Conservation (phyloP, 2,113 vertebrate genomes). For the Psilopsiagon aurifrons region DNA sequence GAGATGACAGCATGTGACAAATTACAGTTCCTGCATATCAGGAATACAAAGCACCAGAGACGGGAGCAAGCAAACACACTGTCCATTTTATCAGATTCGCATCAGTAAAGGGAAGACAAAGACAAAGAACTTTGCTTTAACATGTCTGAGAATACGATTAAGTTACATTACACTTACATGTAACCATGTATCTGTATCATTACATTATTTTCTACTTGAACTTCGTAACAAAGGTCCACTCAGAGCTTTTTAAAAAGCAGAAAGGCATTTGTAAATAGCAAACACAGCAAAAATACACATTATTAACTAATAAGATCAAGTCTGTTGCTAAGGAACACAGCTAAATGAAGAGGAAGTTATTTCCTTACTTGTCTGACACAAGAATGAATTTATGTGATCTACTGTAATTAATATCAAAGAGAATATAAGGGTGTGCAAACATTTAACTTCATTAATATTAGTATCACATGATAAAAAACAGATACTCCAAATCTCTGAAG, state of each 20-base stretch:
- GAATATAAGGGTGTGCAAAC: neutral
- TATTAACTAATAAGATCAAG: neutral
- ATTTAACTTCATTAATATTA: conserved; percentile 15
- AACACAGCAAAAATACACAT: neutral
- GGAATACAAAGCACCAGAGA: neutral
- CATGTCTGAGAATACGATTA: neutral
- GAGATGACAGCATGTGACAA: neutral
- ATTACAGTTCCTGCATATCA: neutral
- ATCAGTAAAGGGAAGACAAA: neutral
- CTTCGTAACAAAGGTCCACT: neutral
- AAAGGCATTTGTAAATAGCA: neutral
- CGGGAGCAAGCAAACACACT: neutral
- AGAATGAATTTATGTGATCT: conserved; percentile 50
- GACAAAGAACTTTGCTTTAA: neutral
- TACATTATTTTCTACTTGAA: neutral
- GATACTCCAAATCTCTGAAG: neutral
- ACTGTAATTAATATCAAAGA: conserved; percentile 51
- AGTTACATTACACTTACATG: neutral
- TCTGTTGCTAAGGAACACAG: conserved; percentile 40
- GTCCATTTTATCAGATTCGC: neutral
- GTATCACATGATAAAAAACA: neutral
- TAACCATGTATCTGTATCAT: neutral
- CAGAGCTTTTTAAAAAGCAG: neutral
- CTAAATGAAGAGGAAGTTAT: conserved; percentile 63
- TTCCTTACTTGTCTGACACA: conserved; percentile 52